Evolutionary conservation across 2,113 vertebrate genomes (phyloP).

Genomic region (Anarrhichthys ocellatus): DNA sequence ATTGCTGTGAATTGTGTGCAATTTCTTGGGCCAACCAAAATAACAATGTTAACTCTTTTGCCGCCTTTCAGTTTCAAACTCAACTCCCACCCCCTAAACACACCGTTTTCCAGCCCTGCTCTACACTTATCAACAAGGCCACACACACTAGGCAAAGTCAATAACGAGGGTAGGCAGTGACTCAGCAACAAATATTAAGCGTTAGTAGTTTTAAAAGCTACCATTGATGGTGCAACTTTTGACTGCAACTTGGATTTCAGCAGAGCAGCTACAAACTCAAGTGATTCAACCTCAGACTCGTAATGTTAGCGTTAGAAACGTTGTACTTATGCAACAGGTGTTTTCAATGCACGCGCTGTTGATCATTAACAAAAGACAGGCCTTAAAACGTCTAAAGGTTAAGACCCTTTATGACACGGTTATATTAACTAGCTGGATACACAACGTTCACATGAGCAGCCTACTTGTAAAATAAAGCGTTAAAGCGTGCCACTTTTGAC

Average conservation of each 20-base stretch:
- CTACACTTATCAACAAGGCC: neutral
- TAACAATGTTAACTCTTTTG: too few species aligned
- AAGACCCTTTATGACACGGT: neutral
- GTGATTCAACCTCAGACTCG: neutral
- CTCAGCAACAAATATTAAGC: conserved; percentile 63
- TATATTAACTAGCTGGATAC: neutral
- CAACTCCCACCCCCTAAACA: neutral
- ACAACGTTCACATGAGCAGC: neutral
- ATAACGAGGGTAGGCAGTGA: conserved; percentile 50
- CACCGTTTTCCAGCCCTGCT: neutral
- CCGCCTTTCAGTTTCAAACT: too few species aligned
- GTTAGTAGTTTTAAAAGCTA: neutral
- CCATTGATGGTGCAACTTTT: neutral
- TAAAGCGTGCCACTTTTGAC: too few species aligned
- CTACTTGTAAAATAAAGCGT: neutral
- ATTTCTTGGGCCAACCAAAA: too few species aligned
- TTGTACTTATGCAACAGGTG: conserved; percentile 48
- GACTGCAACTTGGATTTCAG: too few species aligned
- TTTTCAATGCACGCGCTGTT: neutral
- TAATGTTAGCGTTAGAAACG: neutral
- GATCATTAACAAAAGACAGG: conserved; percentile 27
- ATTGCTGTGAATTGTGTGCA: too few species aligned
- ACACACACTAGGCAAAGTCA: neutral
- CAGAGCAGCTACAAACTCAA: neutral
- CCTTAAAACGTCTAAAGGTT: conserved; percentile 48